A percentile compares a stretch with the other conserved stretches of the same genome.
Evolutionary conservation across 2,888 invertebrate species (phyloP).

Genomic region (Erebia epiphron): DNA sequence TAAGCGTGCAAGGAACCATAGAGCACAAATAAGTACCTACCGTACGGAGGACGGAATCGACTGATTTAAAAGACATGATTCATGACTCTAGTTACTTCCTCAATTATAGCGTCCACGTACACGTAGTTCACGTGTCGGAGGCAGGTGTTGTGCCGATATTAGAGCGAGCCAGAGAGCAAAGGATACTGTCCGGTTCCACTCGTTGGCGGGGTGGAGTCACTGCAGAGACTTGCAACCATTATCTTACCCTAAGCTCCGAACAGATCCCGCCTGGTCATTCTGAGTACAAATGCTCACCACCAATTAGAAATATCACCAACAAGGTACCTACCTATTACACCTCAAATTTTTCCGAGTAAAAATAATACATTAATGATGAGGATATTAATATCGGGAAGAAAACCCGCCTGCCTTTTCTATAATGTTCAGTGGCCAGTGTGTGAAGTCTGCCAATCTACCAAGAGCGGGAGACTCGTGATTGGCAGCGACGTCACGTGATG

Average conservation of each 20-base stretch:
- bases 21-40: too few relatives aligned
- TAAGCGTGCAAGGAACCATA: too few relatives aligned
- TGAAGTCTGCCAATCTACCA: too few relatives aligned
- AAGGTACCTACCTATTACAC: too few relatives aligned
- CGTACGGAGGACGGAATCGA: too few relatives aligned
- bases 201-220: conserved; percentile 83
- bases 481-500: too few relatives aligned
- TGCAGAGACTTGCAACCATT: conserved; percentile 90
- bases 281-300: conserved; percentile 89
- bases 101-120: conserved; percentile 82
- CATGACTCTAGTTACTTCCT: neutral
- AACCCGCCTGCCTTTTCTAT: too few relatives aligned
- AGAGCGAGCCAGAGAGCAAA: conserved; percentile 69
- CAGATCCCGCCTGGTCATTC: conserved; percentile 85
- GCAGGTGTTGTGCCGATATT: conserved; percentile 83
- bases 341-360: neutral
- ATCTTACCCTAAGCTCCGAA: conserved; percentile 85
- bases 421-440: too few relatives aligned
- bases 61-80: neutral
- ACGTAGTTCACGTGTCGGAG: conserved; percentile 87
- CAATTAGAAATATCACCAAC: conserved; percentile 84
- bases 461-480: too few relatives aligned
- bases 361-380: too few relatives aligned
- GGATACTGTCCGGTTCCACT: conserved; percentile 76
- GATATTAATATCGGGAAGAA: too few relatives aligned